Base-by-base conservation (phyloP, 1,140 invertebrate genomes). In the Cydia fagiglandana region DNA sequence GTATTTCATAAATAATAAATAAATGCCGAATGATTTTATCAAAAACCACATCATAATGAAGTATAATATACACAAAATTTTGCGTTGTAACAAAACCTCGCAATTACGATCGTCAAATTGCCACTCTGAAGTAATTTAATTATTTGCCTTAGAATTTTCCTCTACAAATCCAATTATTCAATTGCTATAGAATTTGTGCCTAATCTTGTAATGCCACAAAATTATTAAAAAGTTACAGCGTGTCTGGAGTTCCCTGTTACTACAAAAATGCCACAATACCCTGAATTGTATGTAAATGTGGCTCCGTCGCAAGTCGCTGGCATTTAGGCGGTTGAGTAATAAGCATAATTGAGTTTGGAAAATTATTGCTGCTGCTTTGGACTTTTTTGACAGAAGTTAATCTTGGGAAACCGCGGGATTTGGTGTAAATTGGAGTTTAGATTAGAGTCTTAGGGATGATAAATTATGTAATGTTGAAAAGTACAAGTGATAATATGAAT, bases 151-250 rank as follows among this genome's bases (percentile, higher is more conserved):
- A 15, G 4, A 50, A 50, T 41, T 41, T 41, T 10, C 64, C 64
- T 12, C 12, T 28, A 64, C 64, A 64, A 64, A 64, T 28, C 28
- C 64, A 64, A 64, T 64, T 64, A 64, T 30, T 13, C 64, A 64
- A 64, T 64, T 64, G 17, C 64, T 28, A 15, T 64, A 13, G 64
- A 64, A 64, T 15, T 64, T 64, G 20, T 13, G 64, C 28, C 64
- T 28, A 64, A 64, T 64, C 28, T 64, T 64, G 64, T 64, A 64
- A 64, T 64, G 24, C 64, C 28, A 64, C 64, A 28, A 64, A 28
- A 64, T 30, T 28, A 64, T 64, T 50, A 64, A 64, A 64, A 64
- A 64, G 64, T 64, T 64, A 64, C 64, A 64, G 20, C 64, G 64
- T 28, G 12, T 64, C 64, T 30, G 20, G 20, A 13, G 12, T 64